Percentiles rank a stretch among this genome's conserved stretches.
These are phyloP conservation scores for Drosophila kurseongensis DNA, from an alignment of 1,140 invertebrate genomes.

Conservation along the genomic window DNA sequence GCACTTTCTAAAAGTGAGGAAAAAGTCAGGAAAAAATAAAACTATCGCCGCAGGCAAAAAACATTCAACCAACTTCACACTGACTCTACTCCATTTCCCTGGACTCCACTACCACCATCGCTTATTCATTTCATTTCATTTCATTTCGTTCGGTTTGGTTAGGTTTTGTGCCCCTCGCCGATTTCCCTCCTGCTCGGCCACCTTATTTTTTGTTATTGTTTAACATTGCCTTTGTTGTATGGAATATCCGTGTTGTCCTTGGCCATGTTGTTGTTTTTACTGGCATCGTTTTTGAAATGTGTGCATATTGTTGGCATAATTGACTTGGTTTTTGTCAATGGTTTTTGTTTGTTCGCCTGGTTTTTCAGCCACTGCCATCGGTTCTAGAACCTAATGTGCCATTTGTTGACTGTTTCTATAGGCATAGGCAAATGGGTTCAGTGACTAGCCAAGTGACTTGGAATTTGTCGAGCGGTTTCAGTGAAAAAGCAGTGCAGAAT, in stretches of 20 bases:
- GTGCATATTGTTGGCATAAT: conserved; percentile 79
- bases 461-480: conserved; percentile 31
- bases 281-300: conserved; percentile 64
- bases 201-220: conserved; percentile 48
- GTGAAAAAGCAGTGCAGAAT: conserved; percentile 6
- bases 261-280: conserved; percentile 16
- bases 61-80: conserved; percentile 50
- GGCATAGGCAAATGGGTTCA: conserved; percentile 61
- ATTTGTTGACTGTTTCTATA: conserved; percentile 71
- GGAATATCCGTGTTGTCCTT: conserved; percentile 57
- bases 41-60: conserved; percentile 28
- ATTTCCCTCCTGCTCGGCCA: conserved; percentile 9
- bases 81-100: conserved; percentile 15
- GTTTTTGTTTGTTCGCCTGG: conserved; percentile 21
- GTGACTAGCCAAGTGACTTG: conserved; percentile 55
- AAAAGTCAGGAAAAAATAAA: conserved; percentile 3
- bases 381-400: conserved; percentile 51
- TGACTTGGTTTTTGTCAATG: conserved; percentile 71
- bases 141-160: conserved; percentile 16
- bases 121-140: conserved; percentile 60
- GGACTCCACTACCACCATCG: conserved; percentile 21
- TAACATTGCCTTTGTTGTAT: conserved; percentile 68
- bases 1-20: neutral
- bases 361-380: conserved; percentile 33
- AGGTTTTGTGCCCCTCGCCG: conserved; percentile 7